phyloP scores from a whole-genome alignment of 2,113 vertebrate genomes.

The Myotis davidii region DNA sequence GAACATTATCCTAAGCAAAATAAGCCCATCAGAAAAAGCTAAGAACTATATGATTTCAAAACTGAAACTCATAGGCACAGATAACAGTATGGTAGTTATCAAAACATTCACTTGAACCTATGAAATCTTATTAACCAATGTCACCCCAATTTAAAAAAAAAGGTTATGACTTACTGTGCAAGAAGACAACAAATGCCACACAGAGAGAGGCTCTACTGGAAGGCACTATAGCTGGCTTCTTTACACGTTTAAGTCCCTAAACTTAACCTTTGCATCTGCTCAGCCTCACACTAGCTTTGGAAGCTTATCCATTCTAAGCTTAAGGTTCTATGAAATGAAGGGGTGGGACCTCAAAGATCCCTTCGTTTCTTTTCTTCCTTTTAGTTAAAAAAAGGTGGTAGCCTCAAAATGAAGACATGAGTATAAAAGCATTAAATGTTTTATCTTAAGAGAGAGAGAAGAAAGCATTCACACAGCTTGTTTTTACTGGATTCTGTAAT shows the following conservation, averaged over 20 bases:
- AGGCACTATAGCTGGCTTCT: not conserved
- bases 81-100: not conserved
- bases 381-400: not conserved
- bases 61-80: not conserved
- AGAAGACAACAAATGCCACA: not conserved
- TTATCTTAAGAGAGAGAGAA: constrained; percentile 21
- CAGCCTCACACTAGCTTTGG: not conserved
- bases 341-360: not conserved
- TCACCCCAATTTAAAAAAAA: not conserved
- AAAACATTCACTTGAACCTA: not conserved
- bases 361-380: constrained; percentile 5
- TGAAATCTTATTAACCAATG: not conserved
- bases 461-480: not conserved
- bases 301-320: not conserved
- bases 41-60: not conserved
- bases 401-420: constrained; percentile 49
- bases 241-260: not conserved
- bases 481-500: constrained; percentile 55
- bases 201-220: not conserved
- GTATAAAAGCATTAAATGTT: constrained; percentile 8
- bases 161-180: not conserved
- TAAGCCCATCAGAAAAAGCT: not conserved
- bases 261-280: not conserved
- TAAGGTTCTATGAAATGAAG: not conserved
- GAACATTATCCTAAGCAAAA: not conserved